These are phyloP conservation scores for Cataglyphis albicans DNA, from an alignment of 2,888 invertebrate species.

Conservation along the genomic window DNA sequence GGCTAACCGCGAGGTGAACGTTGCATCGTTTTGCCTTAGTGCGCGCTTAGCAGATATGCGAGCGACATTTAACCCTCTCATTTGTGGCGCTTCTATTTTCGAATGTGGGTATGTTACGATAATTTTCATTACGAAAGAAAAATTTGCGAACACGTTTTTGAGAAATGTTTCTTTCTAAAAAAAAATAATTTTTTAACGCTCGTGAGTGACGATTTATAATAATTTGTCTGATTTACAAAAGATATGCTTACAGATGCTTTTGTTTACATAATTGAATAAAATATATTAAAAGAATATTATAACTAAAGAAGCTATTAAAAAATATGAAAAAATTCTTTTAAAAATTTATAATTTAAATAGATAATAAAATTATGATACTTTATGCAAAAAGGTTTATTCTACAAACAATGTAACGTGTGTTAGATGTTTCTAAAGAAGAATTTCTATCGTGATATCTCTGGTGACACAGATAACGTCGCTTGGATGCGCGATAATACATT, in stretches of 20 bases:
- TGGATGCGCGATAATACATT: conserved; percentile 13
- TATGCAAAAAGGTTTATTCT: neutral
- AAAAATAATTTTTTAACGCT: neutral
- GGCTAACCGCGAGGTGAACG: conserved; percentile 49
- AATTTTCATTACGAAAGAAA: neutral
- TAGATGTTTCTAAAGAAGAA: neutral
- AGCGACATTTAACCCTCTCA: conserved; percentile 6
- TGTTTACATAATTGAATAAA: neutral
- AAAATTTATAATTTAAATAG: neutral
- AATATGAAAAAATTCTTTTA: neutral
- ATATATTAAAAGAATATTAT: neutral
- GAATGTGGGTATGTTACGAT: neutral
- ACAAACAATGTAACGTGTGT: conserved; percentile 1
- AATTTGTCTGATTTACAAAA: neutral
- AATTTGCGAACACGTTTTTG: neutral
- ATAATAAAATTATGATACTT: neutral
- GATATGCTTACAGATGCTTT: neutral
- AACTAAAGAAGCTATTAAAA: neutral
- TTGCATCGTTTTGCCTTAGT: conserved; percentile 11
- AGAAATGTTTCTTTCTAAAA: neutral
- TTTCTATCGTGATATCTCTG: neutral
- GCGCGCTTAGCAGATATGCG: conserved; percentile 6
- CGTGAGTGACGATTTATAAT: neutral
- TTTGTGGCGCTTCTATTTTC: conserved; percentile 17
- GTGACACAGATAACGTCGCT: conserved; percentile 24